Base-by-base conservation (phyloP, 2,797 vertebrate genomes). In the Novumbra hubbsi region DNA sequence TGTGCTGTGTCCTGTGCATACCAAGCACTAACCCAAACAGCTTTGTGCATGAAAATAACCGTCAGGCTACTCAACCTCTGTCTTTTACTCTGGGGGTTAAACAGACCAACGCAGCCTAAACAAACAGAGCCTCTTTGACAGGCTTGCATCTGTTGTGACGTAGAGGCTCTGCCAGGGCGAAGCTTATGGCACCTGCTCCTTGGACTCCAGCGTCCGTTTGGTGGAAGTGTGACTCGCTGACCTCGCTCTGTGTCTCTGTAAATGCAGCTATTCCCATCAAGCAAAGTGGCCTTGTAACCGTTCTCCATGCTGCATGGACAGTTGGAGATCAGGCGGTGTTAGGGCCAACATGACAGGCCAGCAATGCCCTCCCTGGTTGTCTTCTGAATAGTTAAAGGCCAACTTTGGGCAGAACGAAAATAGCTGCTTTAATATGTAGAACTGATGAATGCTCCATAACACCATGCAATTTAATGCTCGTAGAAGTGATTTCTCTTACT, bases 221-320 rank as follows among this genome's bases (percentile, higher is more conserved):
- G 21, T 28, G 45, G 27, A 24, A 17, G 41, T 28, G 68, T 6
- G 68, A 50, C 68, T 69, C 45, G 2, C 28, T 50, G 68, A 69
- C 27, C 24, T 45, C 27, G 14, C 60, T 30, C 16, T 65, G 32
- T 21, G 74, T 30, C 49, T 27, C 8, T 69, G 81, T 83, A 74
- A 80, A 73, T 66, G 73, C 80, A 68, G 74, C 75, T 90, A 88
- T 91, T 88, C 88, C 86, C 77, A 84, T 76, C 80, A 80, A 76
- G 82, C 77, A 81, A 85, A 84, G 86, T 86, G 85, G 88, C 83
- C 88, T 87, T 88, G 88, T 86, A 76, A 80, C 45, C 52, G 81
- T 57, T 76, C 76, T 80, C 82, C 82, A 83, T 60, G 73, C 84
- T 82, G 84, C 86, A 87, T 82, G 83, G 85, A 86, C 82, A 82